A percentile compares a stretch with the other conserved stretches of the same genome.
Evolutionary conservation across 2,797 vertebrate genomes (phyloP).

Genomic region (Rhinella marina): DNA sequence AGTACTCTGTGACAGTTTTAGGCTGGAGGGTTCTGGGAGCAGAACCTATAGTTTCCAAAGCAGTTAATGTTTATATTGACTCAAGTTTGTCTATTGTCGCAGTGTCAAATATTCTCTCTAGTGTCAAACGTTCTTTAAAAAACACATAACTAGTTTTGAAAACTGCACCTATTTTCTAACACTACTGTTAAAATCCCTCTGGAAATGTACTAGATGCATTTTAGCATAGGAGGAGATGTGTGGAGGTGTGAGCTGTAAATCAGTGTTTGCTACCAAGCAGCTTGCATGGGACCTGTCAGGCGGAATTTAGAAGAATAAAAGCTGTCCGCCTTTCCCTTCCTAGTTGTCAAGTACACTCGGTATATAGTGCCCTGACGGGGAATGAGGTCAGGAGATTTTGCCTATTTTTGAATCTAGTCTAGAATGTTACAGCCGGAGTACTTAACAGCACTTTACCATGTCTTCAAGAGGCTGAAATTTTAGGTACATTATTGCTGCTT

Average conservation of each 20-base stretch:
- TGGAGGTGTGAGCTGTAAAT: not conserved
- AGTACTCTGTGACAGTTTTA: not conserved
- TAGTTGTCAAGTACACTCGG: conserved; percentile 29
- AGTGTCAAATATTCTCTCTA: not conserved
- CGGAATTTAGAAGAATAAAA: conserved; percentile 43
- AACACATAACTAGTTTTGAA: not conserved
- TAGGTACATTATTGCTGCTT: conserved; percentile 11
- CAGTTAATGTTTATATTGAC: not conserved
- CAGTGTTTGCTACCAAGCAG: conserved; percentile 27
- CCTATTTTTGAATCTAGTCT: conserved; percentile 34
- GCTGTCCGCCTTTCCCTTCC: conserved; percentile 42
- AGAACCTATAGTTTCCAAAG: not conserved
- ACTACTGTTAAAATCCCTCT: not conserved
- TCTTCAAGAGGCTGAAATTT: conserved; percentile 1
- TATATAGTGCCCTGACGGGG: not conserved
- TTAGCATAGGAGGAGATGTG: not conserved
- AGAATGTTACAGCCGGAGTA: conserved; percentile 36
- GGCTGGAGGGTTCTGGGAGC: not conserved
- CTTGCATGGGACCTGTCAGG: conserved; percentile 38
- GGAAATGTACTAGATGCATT: conserved; percentile 1
- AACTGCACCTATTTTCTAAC: not conserved
- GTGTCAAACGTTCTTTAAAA: not conserved
- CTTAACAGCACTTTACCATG: conserved; percentile 35
- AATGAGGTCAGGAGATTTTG: conserved; percentile 42
- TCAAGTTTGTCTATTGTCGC: not conserved